Evolutionary conservation across 1,140 invertebrate genomes (phyloP).

Genomic region (Zaprionus davidi): DNA sequence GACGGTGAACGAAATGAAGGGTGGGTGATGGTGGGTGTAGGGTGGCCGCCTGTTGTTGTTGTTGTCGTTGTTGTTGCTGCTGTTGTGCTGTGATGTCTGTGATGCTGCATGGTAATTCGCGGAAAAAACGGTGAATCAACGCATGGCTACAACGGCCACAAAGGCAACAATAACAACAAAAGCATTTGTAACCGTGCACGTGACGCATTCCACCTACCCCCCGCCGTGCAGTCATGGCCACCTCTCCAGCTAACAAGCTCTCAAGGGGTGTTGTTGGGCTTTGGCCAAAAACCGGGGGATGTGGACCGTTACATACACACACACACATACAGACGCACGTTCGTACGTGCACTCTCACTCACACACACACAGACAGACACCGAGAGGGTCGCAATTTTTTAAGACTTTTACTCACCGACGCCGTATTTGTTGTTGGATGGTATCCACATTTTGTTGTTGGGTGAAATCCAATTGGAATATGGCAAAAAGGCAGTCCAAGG

Average conservation of each 20-base stretch:
- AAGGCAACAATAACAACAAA: constrained; percentile 74
- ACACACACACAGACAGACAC: not conserved
- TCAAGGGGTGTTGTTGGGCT: constrained; percentile 44
- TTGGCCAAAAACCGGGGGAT: constrained; percentile 30
- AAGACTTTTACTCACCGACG: constrained; percentile 71
- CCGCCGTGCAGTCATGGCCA: not conserved
- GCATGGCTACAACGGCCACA: constrained; percentile 38
- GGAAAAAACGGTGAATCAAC: constrained; percentile 79
- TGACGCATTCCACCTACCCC: constrained; percentile 55
- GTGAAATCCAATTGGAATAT: constrained; percentile 46
- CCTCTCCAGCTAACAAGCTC: constrained; percentile 10
- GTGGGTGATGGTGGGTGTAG: constrained; percentile 11
- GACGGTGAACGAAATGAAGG: constrained; percentile 26
- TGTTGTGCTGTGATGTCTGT: constrained; percentile 34
- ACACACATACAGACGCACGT: constrained; percentile 2
- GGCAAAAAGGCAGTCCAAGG: constrained; percentile 49
- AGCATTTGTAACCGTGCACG: constrained; percentile 58
- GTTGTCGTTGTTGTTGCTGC: not conserved
- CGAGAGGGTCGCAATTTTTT: constrained; percentile 33
- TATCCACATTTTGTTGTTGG: constrained; percentile 75
- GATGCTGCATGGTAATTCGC: constrained; percentile 67
- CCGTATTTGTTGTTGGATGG: constrained; percentile 84
- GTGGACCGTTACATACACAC: constrained; percentile 25
- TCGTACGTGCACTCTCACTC: constrained; percentile 4
- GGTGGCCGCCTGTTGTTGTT: not conserved